Base-by-base conservation (phyloP, 2,797 vertebrate species). In the Crenuchus spilurus region DNA sequence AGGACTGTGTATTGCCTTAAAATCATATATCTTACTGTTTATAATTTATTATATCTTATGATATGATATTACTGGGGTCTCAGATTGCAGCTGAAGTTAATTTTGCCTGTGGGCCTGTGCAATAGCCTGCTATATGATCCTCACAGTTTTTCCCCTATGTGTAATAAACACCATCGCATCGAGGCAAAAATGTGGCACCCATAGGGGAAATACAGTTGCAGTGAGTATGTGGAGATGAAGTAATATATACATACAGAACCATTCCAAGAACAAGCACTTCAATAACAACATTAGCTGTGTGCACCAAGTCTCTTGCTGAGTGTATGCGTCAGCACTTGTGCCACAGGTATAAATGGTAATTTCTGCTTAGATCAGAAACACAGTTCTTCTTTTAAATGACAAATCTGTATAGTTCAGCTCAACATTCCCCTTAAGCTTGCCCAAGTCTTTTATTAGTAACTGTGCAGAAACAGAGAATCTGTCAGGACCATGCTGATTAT, bases 291-390 rank as follows among this genome's bases (percentile, higher is more conserved):
- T 48, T 51, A 42, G 31, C 26, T 35, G 3, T 35, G n/a, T 20
- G 7, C 55, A 58, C 8, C n/a, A 18, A 42, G 2, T 63, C 18
- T 69, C 26, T 52, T 26, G 39, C 57, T 54, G 13, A 52, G 24
- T 67, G 35, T 52, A 41, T 75, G 24, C 24, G 13, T 60, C n/a
- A 52, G 31, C 33, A 61, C 20, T 68, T 30, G 11, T 52, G 57
- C 51, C 44, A 49, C 44, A 61, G 22, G 22, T 42, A 49, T 46
- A 52, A 30, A 52, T 37, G 13, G 9, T 26, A 9, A 35, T 46
- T n/a, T 67, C 30, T 11, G n/a, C 41, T 66, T 46, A 48, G 9
- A 26, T 30, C 11, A 20, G 24, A 51, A 68, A 22, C 24, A 30
- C 24, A 31, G 39, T 14, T 26, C 11, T 51, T 58, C 30, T 66